A percentile compares a stretch with the other conserved stretches of the same genome.
phyloP scores from a whole-genome alignment of 1,140 invertebrate genomes.

The Ladona fulva region DNA sequence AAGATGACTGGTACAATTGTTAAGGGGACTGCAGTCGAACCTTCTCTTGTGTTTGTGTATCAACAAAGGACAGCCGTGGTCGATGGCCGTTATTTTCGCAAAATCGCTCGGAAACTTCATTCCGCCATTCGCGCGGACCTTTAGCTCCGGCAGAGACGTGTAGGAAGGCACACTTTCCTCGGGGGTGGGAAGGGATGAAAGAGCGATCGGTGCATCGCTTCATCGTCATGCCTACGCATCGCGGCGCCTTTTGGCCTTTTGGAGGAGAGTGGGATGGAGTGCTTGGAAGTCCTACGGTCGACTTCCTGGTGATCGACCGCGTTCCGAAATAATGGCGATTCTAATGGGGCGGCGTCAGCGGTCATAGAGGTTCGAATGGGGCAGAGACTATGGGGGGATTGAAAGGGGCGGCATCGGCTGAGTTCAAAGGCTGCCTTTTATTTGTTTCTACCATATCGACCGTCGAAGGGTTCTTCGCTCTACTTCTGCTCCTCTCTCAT shows the following conservation, averaged over 20 bases:
- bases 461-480: not conserved
- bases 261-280: not conserved
- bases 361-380: no score
- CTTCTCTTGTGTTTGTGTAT: no score
- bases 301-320: not conserved
- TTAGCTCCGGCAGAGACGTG: no score
- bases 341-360: not conserved
- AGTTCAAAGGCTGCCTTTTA: not conserved
- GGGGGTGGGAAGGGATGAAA: no score
- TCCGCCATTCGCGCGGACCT: no score
- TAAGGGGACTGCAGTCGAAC: no score
- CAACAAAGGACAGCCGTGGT: no score
- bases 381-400: not conserved
- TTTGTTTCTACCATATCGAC: not conserved
- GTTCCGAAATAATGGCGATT: conserved; percentile 1
- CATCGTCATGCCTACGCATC: not conserved
- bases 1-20: no score
- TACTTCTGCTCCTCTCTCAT: not conserved
- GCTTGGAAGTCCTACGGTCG: not conserved
- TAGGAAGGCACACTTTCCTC: no score
- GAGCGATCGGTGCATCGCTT: not conserved
- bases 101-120: no score
- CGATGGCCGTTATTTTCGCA: no score
- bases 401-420: no score
- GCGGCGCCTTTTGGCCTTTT: not conserved